Base-by-base conservation (phyloP, 2,797 vertebrate genomes). In the Betta splendens region DNA sequence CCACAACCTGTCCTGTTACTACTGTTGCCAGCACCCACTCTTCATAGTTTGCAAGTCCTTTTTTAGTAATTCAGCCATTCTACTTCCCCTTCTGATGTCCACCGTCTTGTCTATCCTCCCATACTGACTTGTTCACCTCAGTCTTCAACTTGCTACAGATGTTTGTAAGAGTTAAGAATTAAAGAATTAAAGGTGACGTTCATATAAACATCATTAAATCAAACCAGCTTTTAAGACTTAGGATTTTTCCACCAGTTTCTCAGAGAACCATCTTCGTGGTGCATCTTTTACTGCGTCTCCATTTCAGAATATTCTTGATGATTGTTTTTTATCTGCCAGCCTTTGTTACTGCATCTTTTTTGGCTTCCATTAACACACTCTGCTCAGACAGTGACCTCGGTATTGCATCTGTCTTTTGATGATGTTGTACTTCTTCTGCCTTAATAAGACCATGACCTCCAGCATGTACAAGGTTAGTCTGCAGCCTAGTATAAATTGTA, bases 391-490 rank as follows among this genome's bases (percentile, higher is more conserved):
- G 32, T 45, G 36, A 35, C 21, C 21, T 29, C 8, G 3, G 44
- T 7, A 21, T 22, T 17, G 13, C 9, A 1, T 40, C 9, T 43
- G 29, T 2, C 20, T 35, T 48, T 26, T 35, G 29, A 42, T 15
- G 50, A 40, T 25, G 42, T 9, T 21, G 35, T 20, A 12, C 35
- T 40, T 64, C 35, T 54, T 7, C 13, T 46, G 26, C n/a, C n/a
- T 39, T 20, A 16, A 48, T 26, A 13, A 39, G 42, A 32, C 22
- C 1, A 2, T 53, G 60, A 47, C 37, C 29, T 28, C 22, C 7
- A 20, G 20, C 2, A 0, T 26, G 21, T 48, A 18, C 36, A 32
- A 21, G 3, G 46, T 8, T 16, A 7, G 21, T 51, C 36, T 44
- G 13, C 38, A 51, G 39, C 13, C 17, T 5, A 22, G 23, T 32